A percentile compares a stretch with the other conserved stretches of the same genome.
Evolutionary conservation across 2,888 invertebrate species (phyloP).

Genomic region (Steinernema carpocapsae): DNA sequence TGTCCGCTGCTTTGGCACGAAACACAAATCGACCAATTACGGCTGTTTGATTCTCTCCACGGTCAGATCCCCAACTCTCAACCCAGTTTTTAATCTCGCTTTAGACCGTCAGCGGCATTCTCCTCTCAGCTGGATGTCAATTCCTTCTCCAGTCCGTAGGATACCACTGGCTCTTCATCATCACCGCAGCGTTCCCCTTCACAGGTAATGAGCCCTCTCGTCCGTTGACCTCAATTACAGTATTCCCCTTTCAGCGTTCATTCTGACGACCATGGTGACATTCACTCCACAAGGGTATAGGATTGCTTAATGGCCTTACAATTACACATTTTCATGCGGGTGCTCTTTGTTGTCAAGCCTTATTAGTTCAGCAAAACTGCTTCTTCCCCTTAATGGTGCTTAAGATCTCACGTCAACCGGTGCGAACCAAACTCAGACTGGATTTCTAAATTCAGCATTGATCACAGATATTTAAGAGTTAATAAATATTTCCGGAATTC

Average conservation of each 20-base stretch:
- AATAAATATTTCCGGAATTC: too few relatives aligned
- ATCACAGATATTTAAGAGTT: too few relatives aligned
- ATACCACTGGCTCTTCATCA: slow-evolving; percentile 63
- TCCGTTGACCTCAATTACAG: neutral
- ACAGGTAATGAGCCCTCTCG: slow-evolving; percentile 42
- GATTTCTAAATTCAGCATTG: too few relatives aligned
- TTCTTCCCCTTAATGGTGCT: slow-evolving; percentile 3
- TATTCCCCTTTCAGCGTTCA: slow-evolving; percentile 27
- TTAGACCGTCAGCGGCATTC: slow-evolving; percentile 61
- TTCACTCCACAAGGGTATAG: slow-evolving; percentile 36
- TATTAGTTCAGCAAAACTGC: neutral
- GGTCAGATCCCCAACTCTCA: slow-evolving; percentile 43
- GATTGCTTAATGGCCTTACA: neutral
- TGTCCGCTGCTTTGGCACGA: slow-evolving; percentile 65
- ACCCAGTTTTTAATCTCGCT: slow-evolving; percentile 40
- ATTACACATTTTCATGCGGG: neutral
- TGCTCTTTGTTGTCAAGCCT: neutral
- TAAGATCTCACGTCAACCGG: neutral
- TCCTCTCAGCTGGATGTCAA: slow-evolving; percentile 59
- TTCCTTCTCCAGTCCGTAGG: slow-evolving; percentile 59
- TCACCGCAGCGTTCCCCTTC: slow-evolving; percentile 65
- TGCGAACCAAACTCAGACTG: neutral
- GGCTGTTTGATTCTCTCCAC: slow-evolving; percentile 64
- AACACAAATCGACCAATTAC: slow-evolving; percentile 64
- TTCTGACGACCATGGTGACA: slow-evolving; percentile 22